Evolutionary conservation across 2,113 vertebrate genomes (phyloP).

Genomic region (Pagrus major): DNA sequence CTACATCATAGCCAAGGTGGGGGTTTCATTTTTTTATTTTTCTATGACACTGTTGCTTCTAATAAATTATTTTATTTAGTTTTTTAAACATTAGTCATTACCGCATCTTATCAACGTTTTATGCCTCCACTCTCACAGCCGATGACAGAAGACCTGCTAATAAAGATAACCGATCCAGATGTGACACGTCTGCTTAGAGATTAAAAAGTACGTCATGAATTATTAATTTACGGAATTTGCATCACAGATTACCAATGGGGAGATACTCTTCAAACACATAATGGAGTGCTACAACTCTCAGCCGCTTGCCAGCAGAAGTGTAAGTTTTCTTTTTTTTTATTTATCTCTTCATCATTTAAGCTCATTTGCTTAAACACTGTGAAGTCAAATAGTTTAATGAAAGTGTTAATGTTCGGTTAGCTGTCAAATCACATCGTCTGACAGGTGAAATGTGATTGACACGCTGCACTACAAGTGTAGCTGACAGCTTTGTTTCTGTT

Average conservation of each 20-base stretch:
- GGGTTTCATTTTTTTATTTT: no score
- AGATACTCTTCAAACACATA: constrained; percentile 92
- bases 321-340: constrained; percentile 17
- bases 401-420: no score
- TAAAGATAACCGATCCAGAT: neutral
- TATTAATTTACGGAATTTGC: neutral
- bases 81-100: no score
- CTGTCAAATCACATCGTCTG: no score
- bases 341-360: neutral
- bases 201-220: neutral
- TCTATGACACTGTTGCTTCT: no score
- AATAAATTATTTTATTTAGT: no score
- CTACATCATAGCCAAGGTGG: constrained; percentile 51
- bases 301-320: constrained; percentile 88
- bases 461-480: no score
- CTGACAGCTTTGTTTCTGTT: constrained; percentile 29
- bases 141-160: neutral
- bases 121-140: neutral
- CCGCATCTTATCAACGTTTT: neutral
- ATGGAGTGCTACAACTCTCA: constrained; percentile 93
- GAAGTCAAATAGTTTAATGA: no score
- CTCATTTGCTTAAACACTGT: neutral
- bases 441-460: no score
- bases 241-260: constrained; percentile 89
- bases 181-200: neutral